Percentiles rank a stretch among this genome's conserved stretches.
Conservation (phyloP, 2,888 invertebrate species). For the Operophtera brumata region DNA sequence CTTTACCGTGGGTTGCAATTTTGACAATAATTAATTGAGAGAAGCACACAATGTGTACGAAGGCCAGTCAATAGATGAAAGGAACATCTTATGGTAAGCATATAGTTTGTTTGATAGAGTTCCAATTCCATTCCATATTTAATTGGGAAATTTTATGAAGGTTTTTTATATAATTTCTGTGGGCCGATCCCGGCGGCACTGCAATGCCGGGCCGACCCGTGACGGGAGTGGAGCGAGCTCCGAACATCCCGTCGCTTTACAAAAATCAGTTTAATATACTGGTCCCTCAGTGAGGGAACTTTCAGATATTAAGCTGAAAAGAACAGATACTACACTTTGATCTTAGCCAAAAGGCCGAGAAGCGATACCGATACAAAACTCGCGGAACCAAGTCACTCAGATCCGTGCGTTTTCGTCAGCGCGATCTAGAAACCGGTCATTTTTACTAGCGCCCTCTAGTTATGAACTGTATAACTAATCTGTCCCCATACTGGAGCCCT, state of each 20-base stretch:
- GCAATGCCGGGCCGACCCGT: constrained; percentile 20
- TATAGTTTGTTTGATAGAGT: too few species aligned
- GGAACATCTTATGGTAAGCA: too few species aligned
- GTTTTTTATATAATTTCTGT: not conserved
- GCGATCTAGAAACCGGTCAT: constrained; percentile 5
- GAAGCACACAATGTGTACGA: too few species aligned
- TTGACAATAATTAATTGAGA: too few species aligned
- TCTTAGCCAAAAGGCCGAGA: constrained; percentile 21
- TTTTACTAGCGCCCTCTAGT: constrained; percentile 15
- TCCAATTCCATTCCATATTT: too few species aligned
- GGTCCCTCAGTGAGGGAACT: constrained; percentile 20
- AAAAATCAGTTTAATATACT: constrained; percentile 20
- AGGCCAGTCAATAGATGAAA: too few species aligned
- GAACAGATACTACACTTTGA: constrained; percentile 20
- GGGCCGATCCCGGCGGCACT: constrained; percentile 21
- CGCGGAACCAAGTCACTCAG: not conserved
- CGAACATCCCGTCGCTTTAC: constrained; percentile 17
- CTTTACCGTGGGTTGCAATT: too few species aligned
- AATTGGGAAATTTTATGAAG: too few species aligned
- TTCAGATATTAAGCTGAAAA: constrained; percentile 20
- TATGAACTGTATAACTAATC: not conserved
- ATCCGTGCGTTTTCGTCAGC: constrained; percentile 15
- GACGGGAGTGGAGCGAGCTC: constrained; percentile 20
- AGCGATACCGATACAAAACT: not conserved
- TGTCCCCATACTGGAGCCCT: constrained; percentile 7